Percentiles rank a stretch among this genome's conserved stretches.
Conservation (phyloP, 2,113 vertebrate genomes). For the Rhinolophus ferrumequinum region DNA sequence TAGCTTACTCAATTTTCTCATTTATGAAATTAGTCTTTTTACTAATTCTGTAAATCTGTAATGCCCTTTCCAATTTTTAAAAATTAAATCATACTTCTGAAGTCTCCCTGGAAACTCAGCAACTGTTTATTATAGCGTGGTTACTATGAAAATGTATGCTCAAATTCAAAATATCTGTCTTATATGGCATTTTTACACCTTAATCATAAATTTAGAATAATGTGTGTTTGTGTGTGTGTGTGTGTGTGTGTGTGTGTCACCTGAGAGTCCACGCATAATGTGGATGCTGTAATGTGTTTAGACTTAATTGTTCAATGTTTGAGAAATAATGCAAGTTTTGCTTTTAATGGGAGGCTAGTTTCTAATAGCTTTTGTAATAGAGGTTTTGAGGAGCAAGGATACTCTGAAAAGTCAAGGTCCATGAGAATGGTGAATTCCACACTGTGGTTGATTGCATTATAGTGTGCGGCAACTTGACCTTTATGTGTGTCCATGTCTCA, state of each 20-base stretch:
- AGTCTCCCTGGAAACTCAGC: not conserved
- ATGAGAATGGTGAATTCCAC: not conserved
- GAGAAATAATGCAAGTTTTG: not conserved
- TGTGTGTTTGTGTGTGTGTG: not conserved
- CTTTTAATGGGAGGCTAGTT: slow-evolving; percentile 18
- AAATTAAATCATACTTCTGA: not conserved
- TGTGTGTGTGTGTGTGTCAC: not conserved
- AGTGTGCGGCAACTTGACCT: not conserved
- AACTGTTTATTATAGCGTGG: not conserved
- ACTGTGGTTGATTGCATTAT: not conserved
- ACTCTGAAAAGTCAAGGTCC: not conserved
- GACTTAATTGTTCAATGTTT: not conserved
- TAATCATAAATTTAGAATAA: not conserved
- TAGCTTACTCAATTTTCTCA: not conserved
- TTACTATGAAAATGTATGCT: slow-evolving; percentile 7
- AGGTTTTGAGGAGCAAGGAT: not conserved
- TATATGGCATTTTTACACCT: not conserved
- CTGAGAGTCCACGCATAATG: not conserved
- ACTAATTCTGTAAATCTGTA: not conserved
- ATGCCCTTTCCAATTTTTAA: slow-evolving; percentile 25
- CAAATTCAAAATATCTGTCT: not conserved
- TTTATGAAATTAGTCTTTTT: slow-evolving; percentile 18
- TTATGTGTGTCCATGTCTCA: not conserved
- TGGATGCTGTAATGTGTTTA: not conserved
- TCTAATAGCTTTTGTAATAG: not conserved